Conservation (phyloP, 2,113 vertebrate genomes). For the Serilophus lunatus region DNA sequence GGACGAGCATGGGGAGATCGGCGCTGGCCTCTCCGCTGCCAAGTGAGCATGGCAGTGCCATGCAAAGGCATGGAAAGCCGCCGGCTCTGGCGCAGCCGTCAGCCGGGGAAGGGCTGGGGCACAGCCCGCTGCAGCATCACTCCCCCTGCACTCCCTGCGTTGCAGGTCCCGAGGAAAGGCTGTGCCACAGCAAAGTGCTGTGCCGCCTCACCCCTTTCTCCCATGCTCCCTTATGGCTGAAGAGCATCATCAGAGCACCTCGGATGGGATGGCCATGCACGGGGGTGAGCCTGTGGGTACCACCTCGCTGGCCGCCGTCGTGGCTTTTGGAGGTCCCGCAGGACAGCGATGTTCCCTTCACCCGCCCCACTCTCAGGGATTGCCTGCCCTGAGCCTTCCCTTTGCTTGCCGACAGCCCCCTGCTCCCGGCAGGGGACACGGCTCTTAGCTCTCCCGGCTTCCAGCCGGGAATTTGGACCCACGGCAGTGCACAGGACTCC, state of each 20-base stretch:
- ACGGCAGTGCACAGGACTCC: accelerated
- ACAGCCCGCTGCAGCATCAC: accelerated
- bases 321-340: accelerated
- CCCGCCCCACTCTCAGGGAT: accelerated
- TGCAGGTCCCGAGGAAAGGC: not conserved
- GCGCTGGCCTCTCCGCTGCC: not conserved
- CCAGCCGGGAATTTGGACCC: accelerated
- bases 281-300: not conserved
- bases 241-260: not conserved
- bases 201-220: not conserved
- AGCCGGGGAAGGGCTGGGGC: not conserved
- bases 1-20: not conserved
- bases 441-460: not conserved
- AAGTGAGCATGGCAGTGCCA: accelerated
- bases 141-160: not conserved
- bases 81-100: accelerated
- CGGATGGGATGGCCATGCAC: accelerated
- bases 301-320: accelerated
- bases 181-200: accelerated
- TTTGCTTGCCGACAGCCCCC: not conserved
- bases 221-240: accelerated
- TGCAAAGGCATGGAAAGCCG: not conserved
- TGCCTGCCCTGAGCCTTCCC: accelerated
- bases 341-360: not conserved
- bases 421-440: accelerated